Evolutionary conservation across 2,888 invertebrate species (phyloP), one percentile per base, ranked within the genome.

Genomic region (Drosophila cyrtoloma): DNA sequence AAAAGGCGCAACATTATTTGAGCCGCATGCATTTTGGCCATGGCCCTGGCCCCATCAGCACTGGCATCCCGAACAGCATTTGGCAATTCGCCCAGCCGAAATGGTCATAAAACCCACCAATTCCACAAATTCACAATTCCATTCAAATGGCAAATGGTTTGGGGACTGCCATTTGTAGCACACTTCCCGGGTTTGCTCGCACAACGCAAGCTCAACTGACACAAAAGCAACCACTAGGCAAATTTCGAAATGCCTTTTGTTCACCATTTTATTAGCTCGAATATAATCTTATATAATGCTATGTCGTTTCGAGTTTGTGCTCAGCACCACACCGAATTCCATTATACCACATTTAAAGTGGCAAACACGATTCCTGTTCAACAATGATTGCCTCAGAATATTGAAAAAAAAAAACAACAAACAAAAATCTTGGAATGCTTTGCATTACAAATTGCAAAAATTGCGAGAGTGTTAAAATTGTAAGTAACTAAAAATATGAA

Each of bases 61-160:
- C 7, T 9, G 74, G 79, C 83, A 73, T 66, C 71, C 77, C 42
- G 10, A 69, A 67, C 19, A 12, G 14, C n/a, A 39, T 84, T 89
- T 89, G 89, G 82, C 89, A 83, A 68, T 51, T 70, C 65, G 71
- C 57, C 77, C 70, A 71, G 39, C 65, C 64, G 33, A 66, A 69
- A 64, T 78, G 82, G 65, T 19, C 73, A 85, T 88, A 85, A 85
- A 88, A 74, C 59, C 86, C 75, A 64, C 56, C 71, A 71, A 78
- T 79, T 47, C 5, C 47, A 26, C 26, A 47, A 47, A 16, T 26
- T 47, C 26, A 47, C 47, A 47, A 47, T 47, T 67, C 47, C 61
- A 9, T 58, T 64, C 53, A 72, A 68, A 57, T 59, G 72, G 59
- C 35, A 47, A 26, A 26, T 62, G 37, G 32, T 5, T 22, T 44